phyloP scores from a whole-genome alignment of 2,888 invertebrate species.

The Hyles lineata region DNA sequence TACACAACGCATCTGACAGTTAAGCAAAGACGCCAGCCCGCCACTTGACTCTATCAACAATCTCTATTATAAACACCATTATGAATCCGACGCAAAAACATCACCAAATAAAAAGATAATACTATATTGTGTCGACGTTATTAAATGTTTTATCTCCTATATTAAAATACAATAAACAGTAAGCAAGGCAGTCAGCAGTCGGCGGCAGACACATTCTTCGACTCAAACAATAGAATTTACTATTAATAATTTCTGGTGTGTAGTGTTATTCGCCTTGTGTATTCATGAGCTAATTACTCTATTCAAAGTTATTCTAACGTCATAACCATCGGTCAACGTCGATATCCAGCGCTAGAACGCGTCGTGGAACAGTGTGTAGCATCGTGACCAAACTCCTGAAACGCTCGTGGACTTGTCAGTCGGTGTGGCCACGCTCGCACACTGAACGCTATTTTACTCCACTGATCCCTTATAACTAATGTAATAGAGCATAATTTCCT shows the following conservation, averaged over 20 bases:
- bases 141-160: slow-evolving; percentile 34
- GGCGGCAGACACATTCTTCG: slow-evolving; percentile 48
- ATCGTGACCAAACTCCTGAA: slow-evolving; percentile 81
- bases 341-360: slow-evolving; percentile 71
- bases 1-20: slow-evolving; percentile 43
- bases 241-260: slow-evolving; percentile 63
- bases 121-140: slow-evolving; percentile 18
- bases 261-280: slow-evolving; percentile 66
- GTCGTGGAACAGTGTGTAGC: slow-evolving; percentile 66
- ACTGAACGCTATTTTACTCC: slow-evolving; percentile 33
- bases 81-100: slow-evolving; percentile 11
- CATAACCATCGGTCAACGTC: slow-evolving; percentile 80
- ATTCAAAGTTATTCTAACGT: slow-evolving; percentile 83
- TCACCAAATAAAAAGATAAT: slow-evolving; percentile 19
- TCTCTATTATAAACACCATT: slow-evolving; percentile 29
- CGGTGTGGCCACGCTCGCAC: slow-evolving; percentile 64
- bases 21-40: slow-evolving; percentile 40
- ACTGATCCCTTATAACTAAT: slow-evolving; percentile 51
- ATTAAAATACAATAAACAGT: slow-evolving; percentile 58
- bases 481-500: slow-evolving; percentile 61
- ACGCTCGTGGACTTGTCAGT: slow-evolving; percentile 69
- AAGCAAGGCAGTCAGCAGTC: slow-evolving; percentile 39
- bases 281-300: slow-evolving; percentile 79
- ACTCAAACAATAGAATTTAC: slow-evolving; percentile 59
- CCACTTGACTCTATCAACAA: slow-evolving; percentile 41